phyloP scores from a whole-genome alignment of 2,888 invertebrate species.

The Patella pellucida region DNA sequence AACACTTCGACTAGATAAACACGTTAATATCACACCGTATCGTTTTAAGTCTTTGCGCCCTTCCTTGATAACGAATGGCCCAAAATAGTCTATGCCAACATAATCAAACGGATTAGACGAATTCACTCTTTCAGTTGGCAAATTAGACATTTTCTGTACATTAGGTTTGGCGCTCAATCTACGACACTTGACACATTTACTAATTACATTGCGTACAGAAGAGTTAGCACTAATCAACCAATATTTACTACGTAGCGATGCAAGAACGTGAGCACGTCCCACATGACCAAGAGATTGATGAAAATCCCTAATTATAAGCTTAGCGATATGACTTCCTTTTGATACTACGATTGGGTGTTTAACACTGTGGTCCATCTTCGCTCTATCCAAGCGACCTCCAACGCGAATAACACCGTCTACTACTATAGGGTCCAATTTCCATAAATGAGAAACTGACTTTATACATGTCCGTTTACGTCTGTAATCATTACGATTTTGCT shows the following conservation, averaged over 20 bases:
- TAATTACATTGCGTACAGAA: neutral
- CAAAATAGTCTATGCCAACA: conserved; percentile 31
- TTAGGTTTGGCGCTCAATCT: neutral
- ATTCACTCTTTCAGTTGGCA: neutral
- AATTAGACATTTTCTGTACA: neutral
- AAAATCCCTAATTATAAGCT: neutral
- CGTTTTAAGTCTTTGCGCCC: conserved; percentile 16
- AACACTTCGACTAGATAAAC: too few relatives aligned
- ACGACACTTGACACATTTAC: conserved; percentile 10
- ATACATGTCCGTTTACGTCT: too few relatives aligned
- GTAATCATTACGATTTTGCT: neutral
- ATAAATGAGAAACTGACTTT: neutral
- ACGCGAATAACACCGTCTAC: too few relatives aligned
- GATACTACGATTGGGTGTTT: conserved; percentile 21
- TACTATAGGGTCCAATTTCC: too few relatives aligned
- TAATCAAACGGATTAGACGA: conserved; percentile 18
- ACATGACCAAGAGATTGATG: conserved; percentile 1
- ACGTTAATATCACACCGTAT: too few relatives aligned
- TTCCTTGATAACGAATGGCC: conserved; percentile 25
- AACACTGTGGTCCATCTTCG: neutral
- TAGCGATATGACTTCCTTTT: conserved; percentile 13
- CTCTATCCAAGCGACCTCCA: too few relatives aligned
- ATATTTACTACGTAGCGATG: conserved; percentile 13
- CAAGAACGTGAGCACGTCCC: conserved; percentile 14
- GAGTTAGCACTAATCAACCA: conserved; percentile 12